Evolutionary conservation across 1,140 invertebrate genomes (phyloP), one percentile per base, ranked within the genome.

Genomic region (Drosophila kanapiae): DNA sequence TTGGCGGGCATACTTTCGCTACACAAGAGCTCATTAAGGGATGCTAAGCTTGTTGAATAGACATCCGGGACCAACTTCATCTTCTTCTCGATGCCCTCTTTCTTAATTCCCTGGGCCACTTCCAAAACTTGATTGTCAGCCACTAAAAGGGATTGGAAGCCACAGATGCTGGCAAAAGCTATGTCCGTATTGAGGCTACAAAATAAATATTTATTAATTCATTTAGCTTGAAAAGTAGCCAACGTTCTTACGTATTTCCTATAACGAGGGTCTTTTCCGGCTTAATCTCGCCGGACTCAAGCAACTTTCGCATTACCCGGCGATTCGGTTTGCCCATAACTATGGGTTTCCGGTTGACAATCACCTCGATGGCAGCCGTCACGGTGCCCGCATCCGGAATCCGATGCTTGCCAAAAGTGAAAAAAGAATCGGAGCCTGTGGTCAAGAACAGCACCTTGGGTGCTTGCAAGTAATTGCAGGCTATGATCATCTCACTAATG

Each of bases 301-400:
- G 29, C 11, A 67, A 31, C n/a, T 64, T 58, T 0, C 45, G 37
- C 3, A 82, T 8, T 13, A 90, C 64, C n/a, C 48, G 54, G 0
- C 81, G 85, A 74, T 90, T 82, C 0, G 85, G 85, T 33, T 90
- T 90, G 37, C 85, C 85, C 45, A 90, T 8, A 14, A 85, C 65
- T 0, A 76, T 29, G 0, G 85, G 85, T 16, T 77, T 82, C 1
- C 85, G 78, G 3, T 51, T 29, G n/a, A 62, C 61, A 2, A 79
- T 47, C 0, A 64, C 29, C 11, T 79, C 51, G 8, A 90, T 53
- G 4, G 81, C 64, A 18, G 71, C 53, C n/a, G 84, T 29, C 29
- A 91, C 42, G 4, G 70, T 49, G 0, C 47, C 85, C 0, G 68
- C 81, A 8, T 77, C 78, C 2, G 71, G 53, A 14, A 82, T 37